Evolutionary conservation across 1,140 invertebrate species (phyloP).

Genomic region (Macrocentrus cingulum): DNA sequence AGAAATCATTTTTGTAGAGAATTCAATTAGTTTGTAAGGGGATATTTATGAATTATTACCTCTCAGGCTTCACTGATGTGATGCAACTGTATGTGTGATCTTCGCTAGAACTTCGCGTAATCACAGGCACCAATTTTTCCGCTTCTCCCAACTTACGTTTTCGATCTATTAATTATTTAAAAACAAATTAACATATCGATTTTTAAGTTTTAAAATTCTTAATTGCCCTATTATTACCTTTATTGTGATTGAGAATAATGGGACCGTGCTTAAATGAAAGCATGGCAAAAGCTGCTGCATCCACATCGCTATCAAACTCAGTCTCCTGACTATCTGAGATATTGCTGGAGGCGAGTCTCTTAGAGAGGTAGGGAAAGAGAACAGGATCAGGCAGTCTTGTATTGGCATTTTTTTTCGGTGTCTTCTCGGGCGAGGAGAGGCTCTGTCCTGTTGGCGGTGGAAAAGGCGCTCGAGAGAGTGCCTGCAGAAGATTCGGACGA

Average conservation of each 20-base stretch:
- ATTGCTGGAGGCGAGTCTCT: conserved; percentile 64
- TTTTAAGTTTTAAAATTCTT: conserved; percentile 6
- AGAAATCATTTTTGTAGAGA: too few species aligned
- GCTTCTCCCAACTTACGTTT: conserved; percentile 46
- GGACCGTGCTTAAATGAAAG: conserved; percentile 77
- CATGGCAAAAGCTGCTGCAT: conserved; percentile 79
- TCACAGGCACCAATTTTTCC: conserved; percentile 62
- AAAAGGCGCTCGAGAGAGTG: conserved; percentile 79
- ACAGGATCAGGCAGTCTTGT: conserved; percentile 68
- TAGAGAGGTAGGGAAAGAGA: conserved; percentile 77
- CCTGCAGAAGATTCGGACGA: conserved; percentile 81
- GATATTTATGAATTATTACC: conserved; percentile 42
- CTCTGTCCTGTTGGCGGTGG: conserved; percentile 66
- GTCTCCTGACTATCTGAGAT: conserved; percentile 52
- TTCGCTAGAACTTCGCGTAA: conserved; percentile 74
- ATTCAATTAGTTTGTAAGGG: too few species aligned
- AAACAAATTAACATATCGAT: not conserved
- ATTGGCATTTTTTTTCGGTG: conserved; percentile 42
- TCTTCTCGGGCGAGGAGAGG: conserved; percentile 48
- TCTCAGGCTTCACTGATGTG: conserved; percentile 51
- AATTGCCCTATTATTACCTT: conserved; percentile 45
- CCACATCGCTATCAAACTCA: conserved; percentile 70
- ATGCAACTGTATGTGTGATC: conserved; percentile 75
- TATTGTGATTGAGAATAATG: conserved; percentile 57
- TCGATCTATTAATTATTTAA: conserved; percentile 40